Conservation (phyloP, 2,797 vertebrate species). For the Fratercula arctica region DNA sequence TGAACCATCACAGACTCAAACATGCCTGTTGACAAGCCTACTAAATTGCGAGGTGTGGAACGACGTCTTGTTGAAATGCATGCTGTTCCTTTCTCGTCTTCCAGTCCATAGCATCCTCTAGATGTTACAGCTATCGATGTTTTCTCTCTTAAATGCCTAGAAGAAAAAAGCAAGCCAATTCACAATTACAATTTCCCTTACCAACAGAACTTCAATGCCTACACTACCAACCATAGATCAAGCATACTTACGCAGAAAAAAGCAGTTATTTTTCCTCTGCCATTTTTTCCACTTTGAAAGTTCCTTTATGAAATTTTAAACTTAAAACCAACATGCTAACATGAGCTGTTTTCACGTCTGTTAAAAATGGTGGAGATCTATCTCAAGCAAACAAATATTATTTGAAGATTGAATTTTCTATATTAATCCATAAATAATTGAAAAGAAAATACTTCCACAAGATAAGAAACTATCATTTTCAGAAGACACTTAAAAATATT, state of each 20-base stretch:
- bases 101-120: conserved; percentile 86
- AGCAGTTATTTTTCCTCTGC: not conserved
- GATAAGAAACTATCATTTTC: not conserved
- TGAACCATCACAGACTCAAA: conserved; percentile 96
- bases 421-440: not conserved
- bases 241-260: not conserved
- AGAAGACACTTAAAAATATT: not conserved
- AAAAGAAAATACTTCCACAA: not conserved
- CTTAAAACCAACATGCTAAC: not conserved
- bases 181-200: conserved; percentile 39
- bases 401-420: not conserved
- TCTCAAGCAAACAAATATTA: not conserved
- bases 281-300: not conserved
- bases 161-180: conserved; percentile 69
- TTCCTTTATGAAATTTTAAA: not conserved
- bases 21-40: conserved; percentile 84
- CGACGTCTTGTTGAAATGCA: conserved; percentile 90
- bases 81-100: conserved; percentile 85
- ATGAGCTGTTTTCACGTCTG: not conserved
- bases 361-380: not conserved
- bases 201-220: not conserved
- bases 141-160: conserved; percentile 90
- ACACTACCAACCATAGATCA: not conserved
- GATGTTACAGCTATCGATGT: conserved; percentile 91
- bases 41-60: conserved; percentile 84